Conservation (phyloP, 2,888 invertebrate species). For the Ophioninae sp. region DNA sequence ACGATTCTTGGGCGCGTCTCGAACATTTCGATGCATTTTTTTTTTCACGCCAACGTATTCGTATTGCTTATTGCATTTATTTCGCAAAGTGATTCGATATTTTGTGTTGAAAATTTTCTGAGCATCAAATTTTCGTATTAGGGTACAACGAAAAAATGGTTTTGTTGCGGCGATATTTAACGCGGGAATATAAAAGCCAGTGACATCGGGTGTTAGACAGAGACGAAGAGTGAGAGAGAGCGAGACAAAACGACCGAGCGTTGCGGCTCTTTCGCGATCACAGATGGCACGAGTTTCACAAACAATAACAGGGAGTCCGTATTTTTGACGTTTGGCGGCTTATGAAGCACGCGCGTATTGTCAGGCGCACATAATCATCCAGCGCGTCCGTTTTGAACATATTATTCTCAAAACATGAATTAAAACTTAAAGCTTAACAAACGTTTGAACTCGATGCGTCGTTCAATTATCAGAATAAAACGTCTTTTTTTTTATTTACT, state of each 20-base stretch:
- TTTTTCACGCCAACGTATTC: slow-evolving; percentile 22
- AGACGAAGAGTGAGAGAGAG: slow-evolving; percentile 26
- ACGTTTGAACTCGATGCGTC: not conserved
- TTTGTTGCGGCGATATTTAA: slow-evolving; percentile 63
- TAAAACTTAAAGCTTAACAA: not conserved
- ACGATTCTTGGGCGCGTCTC: slow-evolving; percentile 72
- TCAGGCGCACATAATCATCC: slow-evolving; percentile 36
- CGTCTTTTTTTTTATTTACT: not conserved
- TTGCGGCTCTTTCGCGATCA: slow-evolving; percentile 68
- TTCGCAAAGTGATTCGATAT: slow-evolving; percentile 16
- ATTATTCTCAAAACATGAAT: not conserved
- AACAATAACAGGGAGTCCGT: slow-evolving; percentile 66
- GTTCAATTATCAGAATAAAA: not conserved
- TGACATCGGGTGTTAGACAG: slow-evolving; percentile 66
- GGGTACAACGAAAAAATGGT: slow-evolving; percentile 31
- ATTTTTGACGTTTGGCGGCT: slow-evolving; percentile 66
- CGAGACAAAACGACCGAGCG: slow-evolving; percentile 7
- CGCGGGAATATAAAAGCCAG: slow-evolving; percentile 72
- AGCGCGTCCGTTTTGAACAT: slow-evolving; percentile 2
- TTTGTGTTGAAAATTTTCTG: slow-evolving; percentile 30
- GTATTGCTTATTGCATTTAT: not conserved
- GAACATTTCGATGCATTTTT: slow-evolving; percentile 55
- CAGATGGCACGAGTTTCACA: slow-evolving; percentile 77
- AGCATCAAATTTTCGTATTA: slow-evolving; percentile 1
- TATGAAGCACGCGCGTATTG: slow-evolving; percentile 57